A percentile compares a stretch with the other conserved stretches of the same genome.
phyloP scores from a whole-genome alignment of 2,888 invertebrate species.

The Vannuccia rotundouncinata region DNA sequence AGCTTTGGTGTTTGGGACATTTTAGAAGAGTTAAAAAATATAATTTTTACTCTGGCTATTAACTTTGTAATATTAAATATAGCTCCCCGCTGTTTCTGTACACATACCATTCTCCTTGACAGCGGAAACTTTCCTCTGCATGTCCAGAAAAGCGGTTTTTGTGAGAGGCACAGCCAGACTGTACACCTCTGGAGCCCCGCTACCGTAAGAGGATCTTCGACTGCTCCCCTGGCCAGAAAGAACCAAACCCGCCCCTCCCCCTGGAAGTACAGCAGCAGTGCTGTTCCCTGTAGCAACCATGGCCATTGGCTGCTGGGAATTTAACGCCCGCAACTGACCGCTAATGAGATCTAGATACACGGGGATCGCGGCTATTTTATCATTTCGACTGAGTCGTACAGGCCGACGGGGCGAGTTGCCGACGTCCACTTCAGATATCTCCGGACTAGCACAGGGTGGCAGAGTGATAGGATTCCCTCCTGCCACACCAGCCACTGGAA shows the following conservation, averaged over 20 bases:
- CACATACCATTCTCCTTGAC: background rate
- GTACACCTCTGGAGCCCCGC: background rate
- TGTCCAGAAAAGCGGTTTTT: background rate
- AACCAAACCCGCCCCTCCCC: background rate
- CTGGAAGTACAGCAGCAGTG: background rate
- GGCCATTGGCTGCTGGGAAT: background rate
- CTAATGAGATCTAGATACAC: background rate
- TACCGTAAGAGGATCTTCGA: background rate
- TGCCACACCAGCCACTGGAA: background rate
- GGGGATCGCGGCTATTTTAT: background rate
- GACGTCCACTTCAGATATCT: conserved; percentile 28
- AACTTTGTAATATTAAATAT: too few species aligned
- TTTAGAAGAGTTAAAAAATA: too few species aligned
- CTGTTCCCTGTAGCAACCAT: background rate
- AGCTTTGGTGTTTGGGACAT: too few species aligned
- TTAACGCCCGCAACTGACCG: background rate
- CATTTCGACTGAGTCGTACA: background rate
- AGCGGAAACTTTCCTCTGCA: background rate
- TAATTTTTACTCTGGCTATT: too few species aligned
- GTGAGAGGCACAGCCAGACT: background rate
- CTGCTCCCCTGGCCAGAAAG: too few species aligned
- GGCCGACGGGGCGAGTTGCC: conserved; percentile 29
- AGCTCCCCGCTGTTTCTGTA: too few species aligned
- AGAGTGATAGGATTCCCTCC: background rate
- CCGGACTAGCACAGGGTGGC: conserved; percentile 30